These are phyloP conservation scores for Parnassius orleans DNA, from an alignment of 2,888 invertebrate genomes.

Conservation along the genomic window DNA sequence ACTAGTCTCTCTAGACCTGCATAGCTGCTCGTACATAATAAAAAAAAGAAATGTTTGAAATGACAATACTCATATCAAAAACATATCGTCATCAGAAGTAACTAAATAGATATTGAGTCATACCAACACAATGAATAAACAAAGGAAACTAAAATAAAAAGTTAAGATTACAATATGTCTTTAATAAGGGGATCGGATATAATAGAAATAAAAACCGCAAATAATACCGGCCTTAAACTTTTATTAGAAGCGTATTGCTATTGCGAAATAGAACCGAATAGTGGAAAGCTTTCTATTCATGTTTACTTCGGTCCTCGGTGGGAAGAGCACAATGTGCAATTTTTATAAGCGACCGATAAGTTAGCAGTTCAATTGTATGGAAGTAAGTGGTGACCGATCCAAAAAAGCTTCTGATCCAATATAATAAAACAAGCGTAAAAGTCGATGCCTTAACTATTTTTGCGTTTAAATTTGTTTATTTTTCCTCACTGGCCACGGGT, in stretches of 20 bases:
- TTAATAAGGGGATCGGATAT: conserved; percentile 18
- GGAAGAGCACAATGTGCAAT: conserved; percentile 49
- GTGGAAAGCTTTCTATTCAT: conserved; percentile 35
- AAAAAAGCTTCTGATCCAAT: conserved; percentile 39
- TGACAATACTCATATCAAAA: no score
- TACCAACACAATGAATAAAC: no score
- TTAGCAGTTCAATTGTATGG: conserved; percentile 67
- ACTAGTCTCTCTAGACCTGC: no score
- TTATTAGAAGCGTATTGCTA: conserved; percentile 27
- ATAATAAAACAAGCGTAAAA: conserved; percentile 27
- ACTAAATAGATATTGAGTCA: no score
- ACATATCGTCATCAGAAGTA: no score
- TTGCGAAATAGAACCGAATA: conserved; percentile 24
- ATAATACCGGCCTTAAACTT: conserved; percentile 29
- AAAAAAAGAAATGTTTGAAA: no score
- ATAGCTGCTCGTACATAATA: no score
- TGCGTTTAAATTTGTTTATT: no score
- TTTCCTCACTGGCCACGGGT: no score
- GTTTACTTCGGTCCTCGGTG: conserved; percentile 43
- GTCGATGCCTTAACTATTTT: conserved; percentile 3
- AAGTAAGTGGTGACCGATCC: conserved; percentile 56
- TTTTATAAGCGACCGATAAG: conserved; percentile 54
- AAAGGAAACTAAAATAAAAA: not conserved
- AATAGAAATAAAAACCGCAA: conserved; percentile 23
- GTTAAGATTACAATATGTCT: not conserved